These are phyloP conservation scores for Aplysina aerophoba DNA, from an alignment of 37 sponge, comb jelly and placozoan genomes.

Conservation along the genomic window DNA sequence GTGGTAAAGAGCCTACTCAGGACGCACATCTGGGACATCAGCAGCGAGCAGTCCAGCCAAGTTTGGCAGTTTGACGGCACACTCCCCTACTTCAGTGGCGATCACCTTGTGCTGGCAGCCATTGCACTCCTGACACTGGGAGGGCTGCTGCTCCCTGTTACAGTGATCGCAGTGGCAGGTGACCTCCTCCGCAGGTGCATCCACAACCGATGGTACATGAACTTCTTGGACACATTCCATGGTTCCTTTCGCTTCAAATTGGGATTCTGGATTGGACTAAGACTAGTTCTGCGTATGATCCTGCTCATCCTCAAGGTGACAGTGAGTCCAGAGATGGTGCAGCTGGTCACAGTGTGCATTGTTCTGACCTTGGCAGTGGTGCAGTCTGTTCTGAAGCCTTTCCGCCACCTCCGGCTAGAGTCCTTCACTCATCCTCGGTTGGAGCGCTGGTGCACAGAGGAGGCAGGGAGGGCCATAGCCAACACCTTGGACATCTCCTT, in stretches of 20 bases:
- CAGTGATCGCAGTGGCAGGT: constrained; percentile 1
- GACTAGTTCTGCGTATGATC: constrained; percentile 41
- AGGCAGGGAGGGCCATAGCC: constrained; percentile 7
- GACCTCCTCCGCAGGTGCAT: constrained; percentile 10
- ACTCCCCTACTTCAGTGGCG: neutral
- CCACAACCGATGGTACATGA: constrained; percentile 16
- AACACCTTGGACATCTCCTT: constrained; percentile 9
- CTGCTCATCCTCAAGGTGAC: constrained; percentile 13
- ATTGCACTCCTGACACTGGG: neutral
- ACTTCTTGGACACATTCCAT: constrained; percentile 14
- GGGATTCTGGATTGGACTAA: constrained; percentile 62
- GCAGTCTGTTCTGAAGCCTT: constrained; percentile 4
- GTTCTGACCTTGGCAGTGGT: neutral
- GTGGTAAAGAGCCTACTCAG: neutral
- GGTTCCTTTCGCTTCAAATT: constrained; percentile 12
- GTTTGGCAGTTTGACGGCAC: constrained; percentile 39
- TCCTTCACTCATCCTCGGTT: neutral
- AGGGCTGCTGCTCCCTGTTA: constrained; percentile 21
- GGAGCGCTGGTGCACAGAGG: neutral
- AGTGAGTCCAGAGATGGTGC: neutral
- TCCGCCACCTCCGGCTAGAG: neutral
- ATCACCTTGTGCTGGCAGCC: constrained; percentile 16
- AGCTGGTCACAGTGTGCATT: neutral
- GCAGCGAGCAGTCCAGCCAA: neutral
- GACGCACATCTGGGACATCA: neutral